phyloP scores from a whole-genome alignment of 2,888 invertebrate species.

The Diaphora mendica region DNA sequence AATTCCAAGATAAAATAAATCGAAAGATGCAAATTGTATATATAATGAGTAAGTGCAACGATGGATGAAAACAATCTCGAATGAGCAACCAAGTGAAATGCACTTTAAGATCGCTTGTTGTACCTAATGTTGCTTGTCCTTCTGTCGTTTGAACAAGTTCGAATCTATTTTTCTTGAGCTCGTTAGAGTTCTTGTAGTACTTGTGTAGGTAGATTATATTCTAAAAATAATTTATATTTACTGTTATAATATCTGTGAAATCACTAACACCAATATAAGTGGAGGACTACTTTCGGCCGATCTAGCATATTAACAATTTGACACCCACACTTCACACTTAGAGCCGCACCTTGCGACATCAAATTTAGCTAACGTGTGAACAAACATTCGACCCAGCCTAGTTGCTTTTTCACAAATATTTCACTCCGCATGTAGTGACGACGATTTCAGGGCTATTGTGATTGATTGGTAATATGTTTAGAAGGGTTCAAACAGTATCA shows the following conservation, averaged over 20 bases:
- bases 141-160: too few species aligned
- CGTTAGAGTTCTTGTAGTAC: too few species aligned
- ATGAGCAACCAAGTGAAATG: too few species aligned
- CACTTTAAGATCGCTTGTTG: too few species aligned
- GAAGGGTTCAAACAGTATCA: slow-evolving; percentile 1
- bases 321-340: slow-evolving; percentile 74
- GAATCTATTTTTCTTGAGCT: not conserved
- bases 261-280: slow-evolving; percentile 58
- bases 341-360: slow-evolving; percentile 82
- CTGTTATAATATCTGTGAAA: not conserved
- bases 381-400: slow-evolving; percentile 82
- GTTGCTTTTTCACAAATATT: slow-evolving; percentile 78
- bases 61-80: too few species aligned
- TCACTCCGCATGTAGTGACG: slow-evolving; percentile 62
- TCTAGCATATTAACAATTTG: slow-evolving; percentile 79
- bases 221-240: too few species aligned
- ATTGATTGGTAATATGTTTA: slow-evolving; percentile 46
- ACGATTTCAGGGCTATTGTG: slow-evolving; percentile 48
- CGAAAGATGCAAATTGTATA: too few species aligned
- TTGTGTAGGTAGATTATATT: too few species aligned
- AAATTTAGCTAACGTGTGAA: slow-evolving; percentile 85
- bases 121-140: too few species aligned
- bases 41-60: too few species aligned
- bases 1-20: too few species aligned
- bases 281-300: slow-evolving; percentile 59